Conservation (phyloP, 2,888 invertebrate species). For the Archaeoteleia sp. region DNA sequence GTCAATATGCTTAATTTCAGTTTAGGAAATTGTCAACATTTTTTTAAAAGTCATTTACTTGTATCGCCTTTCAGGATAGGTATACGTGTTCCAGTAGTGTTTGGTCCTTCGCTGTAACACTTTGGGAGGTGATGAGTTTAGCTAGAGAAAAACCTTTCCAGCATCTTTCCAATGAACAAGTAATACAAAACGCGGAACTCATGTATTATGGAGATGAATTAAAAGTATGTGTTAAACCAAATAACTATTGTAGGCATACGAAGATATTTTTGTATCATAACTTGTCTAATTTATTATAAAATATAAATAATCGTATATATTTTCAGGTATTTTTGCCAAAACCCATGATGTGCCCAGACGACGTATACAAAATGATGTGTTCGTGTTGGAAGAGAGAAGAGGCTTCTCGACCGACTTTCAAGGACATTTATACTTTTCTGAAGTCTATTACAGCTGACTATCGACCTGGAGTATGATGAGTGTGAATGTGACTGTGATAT, state of each 20-base stretch:
- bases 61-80: conserved; percentile 77
- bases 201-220: conserved; percentile 80
- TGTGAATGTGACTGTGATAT: conserved; percentile 67
- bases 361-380: conserved; percentile 85
- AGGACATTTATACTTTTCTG: conserved; percentile 82
- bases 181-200: conserved; percentile 80
- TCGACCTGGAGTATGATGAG: conserved; percentile 71
- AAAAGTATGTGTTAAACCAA: conserved; percentile 76
- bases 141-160: conserved; percentile 80
- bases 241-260: too few species aligned
- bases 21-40: too few species aligned
- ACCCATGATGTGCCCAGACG: conserved; percentile 84
- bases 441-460: conserved; percentile 79
- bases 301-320: too few species aligned
- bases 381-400: conserved; percentile 82
- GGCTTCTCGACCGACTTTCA: conserved; percentile 78
- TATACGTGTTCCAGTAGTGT: conserved; percentile 80
- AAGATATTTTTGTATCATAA: too few species aligned
- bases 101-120: conserved; percentile 81
- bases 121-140: conserved; percentile 80
- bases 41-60: conserved; percentile 16
- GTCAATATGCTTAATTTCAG: too few species aligned
- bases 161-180: conserved; percentile 79
- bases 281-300: too few species aligned
- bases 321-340: conserved; percentile 80